Evolutionary conservation across 2,113 vertebrate species (phyloP).

Genomic region (Seriola rivoliana): DNA sequence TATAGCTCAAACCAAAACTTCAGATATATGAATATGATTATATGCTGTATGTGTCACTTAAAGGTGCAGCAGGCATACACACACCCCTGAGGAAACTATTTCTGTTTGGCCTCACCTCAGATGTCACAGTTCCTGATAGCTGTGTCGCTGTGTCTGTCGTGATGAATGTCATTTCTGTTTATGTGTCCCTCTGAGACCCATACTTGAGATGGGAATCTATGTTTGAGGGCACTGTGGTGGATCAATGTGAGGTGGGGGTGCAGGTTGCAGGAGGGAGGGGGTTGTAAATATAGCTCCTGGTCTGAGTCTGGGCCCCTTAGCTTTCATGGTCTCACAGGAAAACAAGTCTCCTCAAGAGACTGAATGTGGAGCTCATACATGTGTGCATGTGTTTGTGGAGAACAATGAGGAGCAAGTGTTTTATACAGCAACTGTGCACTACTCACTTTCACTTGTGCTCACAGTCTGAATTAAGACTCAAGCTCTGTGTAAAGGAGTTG

Average conservation of each 20-base stretch:
- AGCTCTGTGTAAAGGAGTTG: neutral
- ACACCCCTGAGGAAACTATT: slow-evolving; percentile 24
- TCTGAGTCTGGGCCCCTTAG: slow-evolving; percentile 68
- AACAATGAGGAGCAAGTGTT: slow-evolving; percentile 15
- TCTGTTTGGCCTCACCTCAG: slow-evolving; percentile 24
- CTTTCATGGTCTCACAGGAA: slow-evolving; percentile 65
- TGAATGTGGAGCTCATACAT: slow-evolving; percentile 38
- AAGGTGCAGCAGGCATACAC: neutral
- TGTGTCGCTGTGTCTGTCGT: slow-evolving; percentile 6
- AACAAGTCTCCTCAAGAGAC: slow-evolving; percentile 67
- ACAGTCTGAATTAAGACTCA: neutral
- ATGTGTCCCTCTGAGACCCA: slow-evolving; percentile 61
- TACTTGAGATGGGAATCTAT: slow-evolving; percentile 64
- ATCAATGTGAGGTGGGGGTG: slow-evolving; percentile 33
- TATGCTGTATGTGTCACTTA: neutral
- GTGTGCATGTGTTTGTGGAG: slow-evolving; percentile 16
- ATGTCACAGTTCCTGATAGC: slow-evolving; percentile 56
- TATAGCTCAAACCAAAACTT: slow-evolving; percentile 1
- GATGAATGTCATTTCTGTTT: slow-evolving; percentile 53
- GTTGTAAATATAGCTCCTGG: slow-evolving; percentile 78
- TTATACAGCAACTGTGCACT: neutral
- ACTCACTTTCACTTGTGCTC: neutral
- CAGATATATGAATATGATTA: neutral
- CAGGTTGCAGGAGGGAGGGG: slow-evolving; percentile 59
- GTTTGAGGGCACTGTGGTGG: slow-evolving; percentile 66